phyloP scores from a whole-genome alignment of 1,140 invertebrate genomes.

The Zophobas atratus region DNA sequence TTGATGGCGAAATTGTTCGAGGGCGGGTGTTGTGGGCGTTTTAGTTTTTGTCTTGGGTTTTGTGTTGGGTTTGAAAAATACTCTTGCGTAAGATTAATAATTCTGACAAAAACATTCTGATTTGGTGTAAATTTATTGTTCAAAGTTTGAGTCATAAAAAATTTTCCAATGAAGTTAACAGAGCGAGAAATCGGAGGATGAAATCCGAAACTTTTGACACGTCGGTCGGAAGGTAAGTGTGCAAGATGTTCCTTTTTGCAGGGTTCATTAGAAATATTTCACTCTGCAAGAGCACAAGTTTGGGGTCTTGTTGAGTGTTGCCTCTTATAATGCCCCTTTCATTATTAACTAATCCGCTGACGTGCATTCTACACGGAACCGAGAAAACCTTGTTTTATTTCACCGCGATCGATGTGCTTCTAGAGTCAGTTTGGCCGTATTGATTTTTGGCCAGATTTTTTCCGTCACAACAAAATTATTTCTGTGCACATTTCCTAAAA shows the following conservation, averaged over 20 bases:
- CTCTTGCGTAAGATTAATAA: slow-evolving; percentile 2
- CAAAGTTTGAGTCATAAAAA: neutral
- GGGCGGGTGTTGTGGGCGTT: slow-evolving; percentile 1
- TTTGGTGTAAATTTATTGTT: slow-evolving; percentile 11
- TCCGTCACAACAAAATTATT: slow-evolving; percentile 6
- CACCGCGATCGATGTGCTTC: slow-evolving; percentile 46
- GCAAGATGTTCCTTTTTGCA: slow-evolving; percentile 9
- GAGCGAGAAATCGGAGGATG: neutral
- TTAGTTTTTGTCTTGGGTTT: slow-evolving; percentile 1
- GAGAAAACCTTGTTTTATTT: slow-evolving; percentile 47
- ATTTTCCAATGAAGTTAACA: neutral
- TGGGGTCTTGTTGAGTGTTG: slow-evolving; percentile 39
- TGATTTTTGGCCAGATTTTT: slow-evolving; percentile 44
- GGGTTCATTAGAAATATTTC: slow-evolving; percentile 41
- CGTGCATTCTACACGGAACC: slow-evolving; percentile 41
- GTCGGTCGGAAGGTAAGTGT: neutral
- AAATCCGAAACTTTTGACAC: slow-evolving; percentile 19
- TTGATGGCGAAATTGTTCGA: slow-evolving; percentile 11
- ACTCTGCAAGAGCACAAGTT: slow-evolving; percentile 38
- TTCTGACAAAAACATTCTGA: slow-evolving; percentile 20
- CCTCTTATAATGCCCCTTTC: slow-evolving; percentile 47
- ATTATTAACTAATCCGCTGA: slow-evolving; percentile 49
- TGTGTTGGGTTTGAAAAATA: neutral
- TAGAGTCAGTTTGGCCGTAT: slow-evolving; percentile 43
- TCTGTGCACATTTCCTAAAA: slow-evolving; percentile 15